These are phyloP conservation scores for Macrochelys suwanniensis DNA, from an alignment of 2,797 vertebrate species.

Conservation along the genomic window DNA sequence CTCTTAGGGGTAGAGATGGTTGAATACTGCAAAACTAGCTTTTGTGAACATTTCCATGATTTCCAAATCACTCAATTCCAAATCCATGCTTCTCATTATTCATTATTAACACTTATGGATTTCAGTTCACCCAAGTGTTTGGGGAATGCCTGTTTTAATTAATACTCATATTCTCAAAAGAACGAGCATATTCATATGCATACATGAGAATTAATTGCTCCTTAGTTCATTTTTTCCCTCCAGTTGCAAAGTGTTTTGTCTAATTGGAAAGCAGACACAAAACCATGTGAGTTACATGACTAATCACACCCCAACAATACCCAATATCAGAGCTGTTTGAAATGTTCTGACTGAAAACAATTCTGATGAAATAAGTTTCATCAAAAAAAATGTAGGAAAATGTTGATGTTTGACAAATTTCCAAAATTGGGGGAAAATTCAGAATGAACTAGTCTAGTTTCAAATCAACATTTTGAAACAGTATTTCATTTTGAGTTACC, in stretches of 20 bases:
- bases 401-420: not conserved
- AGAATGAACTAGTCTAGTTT: not conserved
- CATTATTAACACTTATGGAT: too few species aligned
- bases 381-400: not conserved
- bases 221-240: not conserved
- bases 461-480: not conserved
- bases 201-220: too few species aligned
- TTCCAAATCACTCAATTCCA: not conserved
- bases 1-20: not conserved
- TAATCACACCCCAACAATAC: not conserved
- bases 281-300: not conserved
- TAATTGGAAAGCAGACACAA: not conserved
- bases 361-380: not conserved
- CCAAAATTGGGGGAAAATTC: fast-evolving
- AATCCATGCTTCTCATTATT: fast-evolving
- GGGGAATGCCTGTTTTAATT: not conserved
- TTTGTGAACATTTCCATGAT: fast-evolving
- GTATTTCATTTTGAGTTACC: not conserved
- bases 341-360: not conserved
- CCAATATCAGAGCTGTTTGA: not conserved
- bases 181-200: not conserved
- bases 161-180: not conserved
- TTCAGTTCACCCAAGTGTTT: not conserved
- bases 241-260: not conserved
- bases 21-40: not conserved